Evolutionary conservation across 2,888 invertebrate genomes (phyloP).

Genomic region (Phortica magna): DNA sequence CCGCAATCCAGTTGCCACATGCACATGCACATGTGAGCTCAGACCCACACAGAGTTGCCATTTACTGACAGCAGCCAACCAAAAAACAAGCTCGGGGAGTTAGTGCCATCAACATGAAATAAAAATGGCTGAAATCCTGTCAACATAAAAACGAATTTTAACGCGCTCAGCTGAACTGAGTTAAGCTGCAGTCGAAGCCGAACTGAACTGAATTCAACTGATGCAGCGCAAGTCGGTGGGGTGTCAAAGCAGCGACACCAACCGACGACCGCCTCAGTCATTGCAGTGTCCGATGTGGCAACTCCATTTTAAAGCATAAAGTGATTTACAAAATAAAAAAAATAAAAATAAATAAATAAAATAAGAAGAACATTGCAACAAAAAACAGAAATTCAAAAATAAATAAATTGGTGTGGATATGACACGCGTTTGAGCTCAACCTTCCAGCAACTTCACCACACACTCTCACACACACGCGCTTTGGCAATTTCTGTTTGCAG

Average conservation of each 20-base stretch:
- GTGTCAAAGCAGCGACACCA: neutral
- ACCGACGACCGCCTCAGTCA: neutral
- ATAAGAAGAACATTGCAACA: slow-evolving; percentile 15
- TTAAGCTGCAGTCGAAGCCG: neutral
- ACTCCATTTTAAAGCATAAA: slow-evolving; percentile 33
- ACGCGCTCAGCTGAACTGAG: slow-evolving; percentile 50
- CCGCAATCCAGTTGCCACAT: slow-evolving; percentile 53
- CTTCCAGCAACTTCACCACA: neutral
- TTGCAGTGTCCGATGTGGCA: slow-evolving; percentile 18
- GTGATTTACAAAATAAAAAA: slow-evolving; percentile 16
- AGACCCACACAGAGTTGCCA: slow-evolving; percentile 23
- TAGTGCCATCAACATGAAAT: slow-evolving; percentile 47
- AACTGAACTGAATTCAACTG: neutral
- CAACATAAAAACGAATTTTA: slow-evolving; percentile 72
- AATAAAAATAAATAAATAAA: slow-evolving; percentile 8
- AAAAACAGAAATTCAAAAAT: slow-evolving; percentile 31
- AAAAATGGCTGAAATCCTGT: slow-evolving; percentile 72
- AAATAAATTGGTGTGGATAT: slow-evolving; percentile 30
- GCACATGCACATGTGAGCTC: slow-evolving; percentile 27
- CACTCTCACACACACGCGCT: neutral
- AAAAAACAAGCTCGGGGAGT: slow-evolving; percentile 70
- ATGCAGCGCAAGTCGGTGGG: neutral
- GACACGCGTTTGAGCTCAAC: slow-evolving; percentile 6
- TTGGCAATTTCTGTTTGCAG: neutral
- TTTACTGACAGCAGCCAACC: slow-evolving; percentile 59